These are phyloP conservation scores for Tetramorium simillimum DNA, from an alignment of 1,140 invertebrate genomes.

Conservation along the genomic window DNA sequence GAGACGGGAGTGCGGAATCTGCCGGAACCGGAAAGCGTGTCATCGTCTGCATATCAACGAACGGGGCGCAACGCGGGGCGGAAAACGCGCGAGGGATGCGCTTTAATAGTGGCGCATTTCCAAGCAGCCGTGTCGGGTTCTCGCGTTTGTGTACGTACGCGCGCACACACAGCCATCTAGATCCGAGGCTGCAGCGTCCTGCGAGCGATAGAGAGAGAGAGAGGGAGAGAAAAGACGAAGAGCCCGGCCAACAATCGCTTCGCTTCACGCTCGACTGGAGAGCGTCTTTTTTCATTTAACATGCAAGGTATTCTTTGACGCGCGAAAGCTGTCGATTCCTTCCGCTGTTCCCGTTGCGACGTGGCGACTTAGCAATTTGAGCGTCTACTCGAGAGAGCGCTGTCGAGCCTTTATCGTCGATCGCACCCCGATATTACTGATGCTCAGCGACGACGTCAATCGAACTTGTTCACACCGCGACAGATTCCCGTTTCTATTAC, in stretches of 20 bases:
- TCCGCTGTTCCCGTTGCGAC: slow-evolving; percentile 30
- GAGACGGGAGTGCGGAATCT: slow-evolving; percentile 75
- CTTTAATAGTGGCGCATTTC: slow-evolving; percentile 73
- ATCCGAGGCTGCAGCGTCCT: background rate
- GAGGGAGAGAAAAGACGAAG: background rate
- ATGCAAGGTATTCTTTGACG: slow-evolving; percentile 54
- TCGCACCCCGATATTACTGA: slow-evolving; percentile 29
- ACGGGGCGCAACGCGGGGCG: slow-evolving; percentile 48
- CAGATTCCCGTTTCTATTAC: slow-evolving; percentile 44
- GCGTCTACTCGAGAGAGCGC: slow-evolving; percentile 24
- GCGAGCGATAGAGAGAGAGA: no score
- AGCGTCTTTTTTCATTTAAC: slow-evolving; percentile 67
- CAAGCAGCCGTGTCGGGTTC: slow-evolving; percentile 45
- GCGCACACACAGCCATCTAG: slow-evolving; percentile 3
- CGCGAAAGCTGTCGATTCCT: slow-evolving; percentile 36
- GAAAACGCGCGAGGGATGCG: slow-evolving; percentile 58
- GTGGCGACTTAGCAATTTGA: slow-evolving; percentile 54
- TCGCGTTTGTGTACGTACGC: background rate
- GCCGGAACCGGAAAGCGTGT: slow-evolving; percentile 76
- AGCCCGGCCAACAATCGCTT: slow-evolving; percentile 63
- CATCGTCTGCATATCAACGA: slow-evolving; percentile 77
- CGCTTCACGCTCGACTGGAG: slow-evolving; percentile 55
- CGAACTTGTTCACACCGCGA: slow-evolving; percentile 14
- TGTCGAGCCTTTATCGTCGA: slow-evolving; percentile 37
- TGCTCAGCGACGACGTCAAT: slow-evolving; percentile 16